These are phyloP conservation scores for Struthio camelus DNA, from an alignment of 2,113 vertebrate species.

Conservation along the genomic window DNA sequence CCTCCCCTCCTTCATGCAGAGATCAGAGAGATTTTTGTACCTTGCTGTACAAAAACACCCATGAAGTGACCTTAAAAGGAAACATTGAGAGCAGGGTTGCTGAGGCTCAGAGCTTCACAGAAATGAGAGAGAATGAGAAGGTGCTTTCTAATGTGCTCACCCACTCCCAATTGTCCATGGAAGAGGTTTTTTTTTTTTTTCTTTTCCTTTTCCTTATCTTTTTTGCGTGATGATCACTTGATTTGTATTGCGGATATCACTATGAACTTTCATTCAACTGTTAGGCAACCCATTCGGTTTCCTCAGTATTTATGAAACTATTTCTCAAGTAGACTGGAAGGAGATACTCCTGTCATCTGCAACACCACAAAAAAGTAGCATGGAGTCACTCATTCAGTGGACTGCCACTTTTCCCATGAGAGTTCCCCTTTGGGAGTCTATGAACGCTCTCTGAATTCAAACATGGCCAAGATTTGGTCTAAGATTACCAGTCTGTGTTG, in stretches of 20 bases:
- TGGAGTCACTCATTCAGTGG: conserved; percentile 13
- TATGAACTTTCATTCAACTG: conserved; percentile 10
- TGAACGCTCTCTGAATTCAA: background rate
- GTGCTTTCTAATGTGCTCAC: conserved; percentile 16
- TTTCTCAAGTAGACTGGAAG: background rate
- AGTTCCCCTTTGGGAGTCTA: background rate
- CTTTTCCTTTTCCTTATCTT: background rate
- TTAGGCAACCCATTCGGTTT: conserved; percentile 21
- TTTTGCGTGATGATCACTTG: fast-evolving
- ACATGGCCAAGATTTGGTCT: background rate
- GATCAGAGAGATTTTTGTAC: conserved; percentile 54
- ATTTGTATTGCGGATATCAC: background rate
- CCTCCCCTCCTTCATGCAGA: conserved; percentile 22
- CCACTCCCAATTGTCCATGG: background rate
- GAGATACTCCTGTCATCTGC: background rate
- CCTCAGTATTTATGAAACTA: background rate
- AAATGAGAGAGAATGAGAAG: conserved; percentile 17
- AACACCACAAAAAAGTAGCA: background rate
- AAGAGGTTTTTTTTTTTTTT: background rate
- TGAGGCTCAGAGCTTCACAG: conserved; percentile 22
- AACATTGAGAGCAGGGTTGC: background rate
- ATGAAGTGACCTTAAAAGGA: conserved; percentile 56
- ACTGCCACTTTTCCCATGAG: background rate
- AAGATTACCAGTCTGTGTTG: background rate
- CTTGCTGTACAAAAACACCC: conserved; percentile 39